Percentiles rank a stretch among this genome's conserved stretches.
Conservation (phyloP, 2,113 vertebrate species). For the Brachionichthys hirsutus region DNA sequence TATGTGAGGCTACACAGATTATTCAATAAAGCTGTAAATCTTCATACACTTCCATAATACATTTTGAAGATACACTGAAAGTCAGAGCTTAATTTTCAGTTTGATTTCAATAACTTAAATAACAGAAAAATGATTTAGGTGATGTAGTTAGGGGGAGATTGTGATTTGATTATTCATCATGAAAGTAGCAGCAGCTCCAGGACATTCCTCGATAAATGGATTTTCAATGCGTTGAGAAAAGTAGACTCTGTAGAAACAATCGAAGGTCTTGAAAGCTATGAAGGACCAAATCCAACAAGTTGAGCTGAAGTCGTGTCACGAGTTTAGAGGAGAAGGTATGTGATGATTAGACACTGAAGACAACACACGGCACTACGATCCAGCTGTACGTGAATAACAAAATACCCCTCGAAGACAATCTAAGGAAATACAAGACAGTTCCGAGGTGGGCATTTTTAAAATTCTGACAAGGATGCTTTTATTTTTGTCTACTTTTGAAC, state of each 20-base stretch:
- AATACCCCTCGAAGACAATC: conserved; percentile 32
- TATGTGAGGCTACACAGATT: no score
- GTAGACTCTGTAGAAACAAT: not conserved
- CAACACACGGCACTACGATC: conserved; percentile 2
- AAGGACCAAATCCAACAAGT: not conserved
- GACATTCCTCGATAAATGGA: no score
- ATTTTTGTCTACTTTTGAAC: not conserved
- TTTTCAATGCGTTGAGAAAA: conserved; percentile 3
- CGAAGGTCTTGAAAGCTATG: not conserved
- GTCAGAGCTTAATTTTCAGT: no score
- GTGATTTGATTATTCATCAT: no score
- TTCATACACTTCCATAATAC: no score
- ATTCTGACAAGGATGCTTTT: not conserved
- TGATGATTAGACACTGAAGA: conserved; percentile 17
- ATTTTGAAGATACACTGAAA: no score
- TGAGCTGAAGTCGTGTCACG: not conserved
- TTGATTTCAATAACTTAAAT: no score
- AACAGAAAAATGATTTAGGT: no score
- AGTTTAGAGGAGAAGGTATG: conserved; percentile 14
- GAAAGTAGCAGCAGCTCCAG: no score
- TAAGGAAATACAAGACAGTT: conserved; percentile 15
- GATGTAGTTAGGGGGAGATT: no score
- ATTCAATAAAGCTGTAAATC: no score
- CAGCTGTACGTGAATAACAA: conserved; percentile 36
- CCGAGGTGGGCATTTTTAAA: no score